A percentile compares a stretch with the other conserved stretches of the same genome.
Conservation (phyloP, 2,797 vertebrate genomes). For the Chiroxiphia lanceolata region DNA sequence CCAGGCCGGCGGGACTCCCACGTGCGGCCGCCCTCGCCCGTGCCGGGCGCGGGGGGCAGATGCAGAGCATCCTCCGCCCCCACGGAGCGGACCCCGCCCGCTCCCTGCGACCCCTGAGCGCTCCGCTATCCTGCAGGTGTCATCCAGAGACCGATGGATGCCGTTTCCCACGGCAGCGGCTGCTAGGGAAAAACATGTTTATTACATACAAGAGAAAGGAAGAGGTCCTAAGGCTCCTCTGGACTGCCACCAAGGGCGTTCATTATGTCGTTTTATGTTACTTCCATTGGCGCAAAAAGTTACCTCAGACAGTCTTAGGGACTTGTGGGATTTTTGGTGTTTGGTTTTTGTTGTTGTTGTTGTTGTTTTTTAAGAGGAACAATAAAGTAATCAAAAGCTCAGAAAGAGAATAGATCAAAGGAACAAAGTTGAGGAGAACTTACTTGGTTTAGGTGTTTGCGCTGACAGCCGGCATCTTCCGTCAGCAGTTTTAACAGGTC, state of each 20-base stretch:
- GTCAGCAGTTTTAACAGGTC: neutral
- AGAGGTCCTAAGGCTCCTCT: neutral
- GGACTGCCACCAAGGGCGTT: neutral
- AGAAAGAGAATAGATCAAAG: neutral
- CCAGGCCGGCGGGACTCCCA: neutral
- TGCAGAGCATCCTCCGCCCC: neutral
- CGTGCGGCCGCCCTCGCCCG: neutral
- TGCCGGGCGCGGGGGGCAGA: neutral
- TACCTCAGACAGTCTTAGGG: neutral
- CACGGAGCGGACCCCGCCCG: neutral
- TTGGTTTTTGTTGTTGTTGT: neutral
- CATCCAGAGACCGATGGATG: neutral
- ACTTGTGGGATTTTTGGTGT: neutral
- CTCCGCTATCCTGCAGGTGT: slow-evolving; percentile 3
- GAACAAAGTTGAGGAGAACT: neutral
- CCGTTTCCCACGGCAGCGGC: neutral
- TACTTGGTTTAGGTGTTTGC: slow-evolving; percentile 47
- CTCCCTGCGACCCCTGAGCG: neutral
- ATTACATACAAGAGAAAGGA: neutral
- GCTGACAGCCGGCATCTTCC: slow-evolving; percentile 4
- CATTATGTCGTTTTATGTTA: neutral
- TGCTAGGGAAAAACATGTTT: neutral
- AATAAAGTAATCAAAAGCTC: neutral
- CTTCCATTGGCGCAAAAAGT: neutral
- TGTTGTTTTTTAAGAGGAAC: neutral